Evolutionary conservation across 2,113 vertebrate genomes (phyloP).

Genomic region (Atrichornis clamosus): DNA sequence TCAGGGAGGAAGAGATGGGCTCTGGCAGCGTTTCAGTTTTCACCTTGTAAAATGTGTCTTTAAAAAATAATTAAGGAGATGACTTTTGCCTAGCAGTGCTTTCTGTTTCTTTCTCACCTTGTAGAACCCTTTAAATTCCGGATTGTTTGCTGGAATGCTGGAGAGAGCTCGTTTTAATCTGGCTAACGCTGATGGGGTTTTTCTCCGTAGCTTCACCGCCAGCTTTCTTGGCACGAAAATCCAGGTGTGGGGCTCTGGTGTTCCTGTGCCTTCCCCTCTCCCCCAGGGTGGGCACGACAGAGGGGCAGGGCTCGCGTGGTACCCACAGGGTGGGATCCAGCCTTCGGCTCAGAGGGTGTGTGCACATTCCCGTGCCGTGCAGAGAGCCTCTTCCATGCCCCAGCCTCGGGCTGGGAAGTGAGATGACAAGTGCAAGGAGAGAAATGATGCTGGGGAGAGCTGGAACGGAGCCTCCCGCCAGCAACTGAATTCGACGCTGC

Average conservation of each 20-base stretch:
- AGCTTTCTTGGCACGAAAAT: background rate
- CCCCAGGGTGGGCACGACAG: rapidly evolving
- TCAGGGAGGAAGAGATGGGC: background rate
- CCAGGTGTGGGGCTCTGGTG: background rate
- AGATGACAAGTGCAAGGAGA: background rate
- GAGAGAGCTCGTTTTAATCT: background rate
- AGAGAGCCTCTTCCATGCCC: rapidly evolving
- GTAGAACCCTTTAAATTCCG: background rate
- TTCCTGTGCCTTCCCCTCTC: background rate
- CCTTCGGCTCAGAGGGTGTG: rapidly evolving
- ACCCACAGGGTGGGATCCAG: rapidly evolving
- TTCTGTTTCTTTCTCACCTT: background rate
- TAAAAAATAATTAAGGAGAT: background rate
- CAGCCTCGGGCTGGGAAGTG: background rate
- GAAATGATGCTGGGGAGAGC: background rate
- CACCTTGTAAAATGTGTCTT: background rate
- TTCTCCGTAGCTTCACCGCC: rapidly evolving
- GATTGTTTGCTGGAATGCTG: background rate
- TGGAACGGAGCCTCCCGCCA: background rate
- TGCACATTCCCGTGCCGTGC: rapidly evolving
- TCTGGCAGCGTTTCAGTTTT: background rate
- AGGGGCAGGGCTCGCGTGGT: rapidly evolving
- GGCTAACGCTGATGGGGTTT: rapidly evolving
- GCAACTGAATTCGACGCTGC: background rate
- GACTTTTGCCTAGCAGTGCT: background rate